These are phyloP conservation scores for Panonychus citri DNA, from an alignment of 1,140 invertebrate species.

Conservation along the genomic window DNA sequence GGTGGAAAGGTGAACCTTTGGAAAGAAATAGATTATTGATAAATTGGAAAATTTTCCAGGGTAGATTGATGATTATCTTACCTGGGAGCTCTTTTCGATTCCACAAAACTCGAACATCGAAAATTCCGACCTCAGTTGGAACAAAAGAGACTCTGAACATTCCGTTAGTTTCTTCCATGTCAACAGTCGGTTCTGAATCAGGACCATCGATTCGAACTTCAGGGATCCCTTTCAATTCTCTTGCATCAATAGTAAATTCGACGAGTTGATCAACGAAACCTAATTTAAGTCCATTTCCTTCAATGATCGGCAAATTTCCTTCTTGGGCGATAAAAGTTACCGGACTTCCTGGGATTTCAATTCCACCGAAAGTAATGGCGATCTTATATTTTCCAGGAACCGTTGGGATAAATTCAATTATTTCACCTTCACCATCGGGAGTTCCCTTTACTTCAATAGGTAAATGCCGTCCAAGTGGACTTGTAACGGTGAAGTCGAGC, in stretches of 20 bases:
- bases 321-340: constrained; percentile 17
- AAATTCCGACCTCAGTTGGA: constrained; percentile 43
- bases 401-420: constrained; percentile 61
- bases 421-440: constrained; percentile 38
- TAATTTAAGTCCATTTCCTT: constrained; percentile 18
- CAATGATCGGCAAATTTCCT: constrained; percentile 14
- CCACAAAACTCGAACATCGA: constrained; percentile 43
- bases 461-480: constrained; percentile 62
- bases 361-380: constrained; percentile 60
- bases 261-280: constrained; percentile 21
- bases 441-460: constrained; percentile 51
- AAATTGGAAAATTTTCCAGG: no score
- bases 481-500: constrained; percentile 61
- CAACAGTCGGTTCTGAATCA: constrained; percentile 32
- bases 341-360: constrained; percentile 29
- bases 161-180: constrained; percentile 29
- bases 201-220: constrained; percentile 35
- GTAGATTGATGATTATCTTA: no score
- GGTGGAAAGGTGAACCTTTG: constrained; percentile 43
- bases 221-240: constrained; percentile 32
- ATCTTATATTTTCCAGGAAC: constrained; percentile 72
- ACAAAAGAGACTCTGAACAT: constrained; percentile 38
- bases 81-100: constrained; percentile 35
- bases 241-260: constrained; percentile 23
- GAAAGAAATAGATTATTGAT: no score